Evolutionary conservation across 2,113 vertebrate species (phyloP).

Genomic region (Bubo bubo): DNA sequence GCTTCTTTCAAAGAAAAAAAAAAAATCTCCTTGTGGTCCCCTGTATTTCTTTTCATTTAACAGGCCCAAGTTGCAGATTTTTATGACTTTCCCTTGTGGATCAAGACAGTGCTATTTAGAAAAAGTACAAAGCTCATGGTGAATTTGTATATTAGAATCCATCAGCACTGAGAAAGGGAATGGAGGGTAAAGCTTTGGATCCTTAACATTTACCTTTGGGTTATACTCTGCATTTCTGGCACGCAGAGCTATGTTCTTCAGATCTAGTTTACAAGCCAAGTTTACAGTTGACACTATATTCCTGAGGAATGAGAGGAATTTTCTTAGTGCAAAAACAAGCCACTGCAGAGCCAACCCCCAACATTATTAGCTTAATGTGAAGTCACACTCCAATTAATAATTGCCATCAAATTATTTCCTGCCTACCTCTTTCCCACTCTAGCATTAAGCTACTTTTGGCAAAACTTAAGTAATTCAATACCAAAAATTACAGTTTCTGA

Average conservation of each 20-base stretch:
- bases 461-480: neutral
- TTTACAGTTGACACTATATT: constrained; percentile 98
- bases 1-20: neutral
- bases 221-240: constrained; percentile 99
- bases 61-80: neutral
- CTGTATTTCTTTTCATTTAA: neutral
- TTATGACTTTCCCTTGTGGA: neutral
- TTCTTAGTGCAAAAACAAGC: neutral
- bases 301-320: constrained; percentile 68
- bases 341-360: neutral
- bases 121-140: neutral
- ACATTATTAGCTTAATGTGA: neutral
- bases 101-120: neutral
- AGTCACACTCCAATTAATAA: neutral
- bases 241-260: constrained; percentile 94
- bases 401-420: neutral
- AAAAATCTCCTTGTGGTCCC: neutral
- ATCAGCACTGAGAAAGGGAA: neutral
- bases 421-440: neutral
- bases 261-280: constrained; percentile 90
- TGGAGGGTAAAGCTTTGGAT: neutral
- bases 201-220: constrained; percentile 84
- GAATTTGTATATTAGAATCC: neutral
- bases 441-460: neutral
- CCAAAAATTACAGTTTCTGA: neutral